Evolutionary conservation across 1,140 invertebrate species (phyloP).

Genomic region (Drosophila hydei): DNA sequence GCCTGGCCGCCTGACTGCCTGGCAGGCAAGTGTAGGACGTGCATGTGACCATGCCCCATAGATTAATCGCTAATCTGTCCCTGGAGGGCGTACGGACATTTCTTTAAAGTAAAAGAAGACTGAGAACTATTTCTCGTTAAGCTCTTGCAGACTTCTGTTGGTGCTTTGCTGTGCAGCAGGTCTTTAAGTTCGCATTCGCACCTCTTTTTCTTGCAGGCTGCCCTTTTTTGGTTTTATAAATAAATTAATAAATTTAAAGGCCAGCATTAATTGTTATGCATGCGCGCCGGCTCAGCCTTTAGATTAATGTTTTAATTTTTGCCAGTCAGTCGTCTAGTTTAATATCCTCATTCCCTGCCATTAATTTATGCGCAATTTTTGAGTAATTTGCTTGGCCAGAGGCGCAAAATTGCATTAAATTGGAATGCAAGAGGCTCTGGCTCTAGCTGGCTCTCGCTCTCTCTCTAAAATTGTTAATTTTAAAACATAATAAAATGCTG

Average conservation of each 20-base stretch:
- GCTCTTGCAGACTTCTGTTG: constrained; percentile 42
- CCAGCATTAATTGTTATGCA: constrained; percentile 75
- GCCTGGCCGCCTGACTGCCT: neutral
- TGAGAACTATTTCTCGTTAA: constrained; percentile 50
- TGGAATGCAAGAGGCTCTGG: constrained; percentile 46
- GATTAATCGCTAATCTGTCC: constrained; percentile 83
- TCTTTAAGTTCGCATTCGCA: constrained; percentile 64
- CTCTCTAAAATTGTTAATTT: constrained; percentile 64
- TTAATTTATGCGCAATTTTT: constrained; percentile 75
- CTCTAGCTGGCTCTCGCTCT: neutral
- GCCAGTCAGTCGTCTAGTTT: constrained; percentile 47
- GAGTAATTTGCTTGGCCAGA: constrained; percentile 64
- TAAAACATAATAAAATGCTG: constrained; percentile 66
- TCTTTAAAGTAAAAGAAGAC: constrained; percentile 52
- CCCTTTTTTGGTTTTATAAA: constrained; percentile 70
- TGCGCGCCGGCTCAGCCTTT: constrained; percentile 28
- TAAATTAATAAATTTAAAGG: constrained; percentile 81
- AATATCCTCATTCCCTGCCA: constrained; percentile 6
- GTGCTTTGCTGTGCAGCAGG: neutral
- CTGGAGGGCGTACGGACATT: constrained; percentile 81
- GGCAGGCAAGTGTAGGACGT: constrained; percentile 27
- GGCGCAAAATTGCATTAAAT: constrained; percentile 68
- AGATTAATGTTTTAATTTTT: constrained; percentile 82
- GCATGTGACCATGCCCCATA: constrained; percentile 79
- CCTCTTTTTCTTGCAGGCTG: constrained; percentile 35